Base-by-base conservation (phyloP, 2,113 vertebrate genomes). In the Perccottus glenii region DNA sequence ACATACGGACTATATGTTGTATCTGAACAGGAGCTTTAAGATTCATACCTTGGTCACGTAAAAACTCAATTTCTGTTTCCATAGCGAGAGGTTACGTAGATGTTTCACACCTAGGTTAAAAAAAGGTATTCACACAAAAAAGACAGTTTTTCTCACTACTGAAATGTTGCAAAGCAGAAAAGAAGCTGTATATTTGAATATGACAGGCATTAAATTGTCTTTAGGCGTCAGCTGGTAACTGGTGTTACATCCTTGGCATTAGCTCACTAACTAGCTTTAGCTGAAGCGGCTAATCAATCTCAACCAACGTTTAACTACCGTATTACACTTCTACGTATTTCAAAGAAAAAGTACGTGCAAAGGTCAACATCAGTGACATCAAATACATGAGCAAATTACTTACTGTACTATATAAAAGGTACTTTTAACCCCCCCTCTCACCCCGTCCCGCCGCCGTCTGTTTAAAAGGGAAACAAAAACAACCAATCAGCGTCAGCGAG, bases 31-130 rank as follows among this genome's bases (percentile, higher is more conserved):
- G 9, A 10, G 19, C 9, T 33, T 33, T 1, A 3, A 56, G 8
- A 14, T 58, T 43, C 90, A 92, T 92, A 95, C 95, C 93, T 89
- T 94, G 90, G 75, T 94, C 89, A 62, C 85, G 84, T 49, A 89
- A 77, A 78, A 91, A 93, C 16, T 90, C 89, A 1, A 77, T 40
- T 49, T 93, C 92, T 60, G 81, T 65, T 59, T 92, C 85, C 93
- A 95, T 95, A 55, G 12, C 64, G 48, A 44, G 19, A 27, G 19
- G 19, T 27, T 27, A 27, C 19, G 19, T 27, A 27, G 19, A 27
- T 27, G 19, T 27, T 27, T 27, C 3, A 27, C 19, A 27, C 19
- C 19, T 27, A 27, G 19, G 19, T 27, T 3, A 27, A 27, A 40
- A n/a, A 40, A 40, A 40, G 38, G 8, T 40, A 40, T 40, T 40